These are phyloP conservation scores for Bufo bufo DNA, from an alignment of 2,113 vertebrate species.

Conservation along the genomic window DNA sequence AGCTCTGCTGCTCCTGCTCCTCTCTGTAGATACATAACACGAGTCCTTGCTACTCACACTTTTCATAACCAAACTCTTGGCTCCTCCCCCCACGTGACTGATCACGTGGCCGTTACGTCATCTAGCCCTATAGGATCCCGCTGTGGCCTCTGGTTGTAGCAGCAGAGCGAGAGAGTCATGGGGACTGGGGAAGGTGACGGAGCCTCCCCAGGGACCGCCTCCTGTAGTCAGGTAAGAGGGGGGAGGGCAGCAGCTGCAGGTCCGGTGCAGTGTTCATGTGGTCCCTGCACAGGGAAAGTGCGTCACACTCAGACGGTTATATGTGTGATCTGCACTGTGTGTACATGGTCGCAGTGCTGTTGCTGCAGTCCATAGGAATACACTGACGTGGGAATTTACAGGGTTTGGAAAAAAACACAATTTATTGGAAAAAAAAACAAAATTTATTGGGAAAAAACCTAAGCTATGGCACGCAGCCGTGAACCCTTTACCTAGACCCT, in stretches of 20 bases:
- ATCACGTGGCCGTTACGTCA: neutral
- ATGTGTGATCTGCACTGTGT: too few species aligned
- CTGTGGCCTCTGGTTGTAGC: neutral
- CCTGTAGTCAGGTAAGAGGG: neutral
- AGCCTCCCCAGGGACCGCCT: neutral
- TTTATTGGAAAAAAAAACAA: too few species aligned
- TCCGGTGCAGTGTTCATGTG: neutral
- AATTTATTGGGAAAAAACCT: too few species aligned
- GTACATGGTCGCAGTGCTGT: too few species aligned
- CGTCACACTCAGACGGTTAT: neutral
- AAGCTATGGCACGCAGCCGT: too few species aligned
- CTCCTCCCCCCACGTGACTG: neutral
- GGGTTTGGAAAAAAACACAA: too few species aligned
- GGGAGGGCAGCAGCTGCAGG: neutral
- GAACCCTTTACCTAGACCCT: too few species aligned
- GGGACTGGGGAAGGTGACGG: slow-evolving; percentile 16
- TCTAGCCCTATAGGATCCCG: neutral
- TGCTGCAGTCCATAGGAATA: too few species aligned
- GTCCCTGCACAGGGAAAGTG: neutral
- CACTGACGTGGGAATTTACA: too few species aligned
- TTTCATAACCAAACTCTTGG: neutral
- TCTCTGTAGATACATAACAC: too few species aligned
- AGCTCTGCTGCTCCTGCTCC: neutral
- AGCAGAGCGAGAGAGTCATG: neutral
- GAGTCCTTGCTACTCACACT: too few species aligned